Evolutionary conservation across 2,797 vertebrate genomes (phyloP).

Genomic region (Danio albolineatus): DNA sequence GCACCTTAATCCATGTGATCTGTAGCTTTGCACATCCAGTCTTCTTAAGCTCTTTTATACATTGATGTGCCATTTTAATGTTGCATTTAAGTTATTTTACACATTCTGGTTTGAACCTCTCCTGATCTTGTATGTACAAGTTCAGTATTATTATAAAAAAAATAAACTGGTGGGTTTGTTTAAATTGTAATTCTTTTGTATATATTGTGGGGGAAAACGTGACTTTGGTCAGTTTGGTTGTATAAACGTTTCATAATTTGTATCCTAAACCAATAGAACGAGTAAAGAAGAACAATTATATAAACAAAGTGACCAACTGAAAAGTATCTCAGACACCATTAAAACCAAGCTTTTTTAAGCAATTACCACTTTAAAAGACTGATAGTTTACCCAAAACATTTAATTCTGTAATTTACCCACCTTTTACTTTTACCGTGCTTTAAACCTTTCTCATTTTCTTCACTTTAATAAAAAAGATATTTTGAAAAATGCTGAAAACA

Average conservation of each 20-base stretch:
- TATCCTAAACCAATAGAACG: background rate
- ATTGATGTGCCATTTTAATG: conserved; percentile 39
- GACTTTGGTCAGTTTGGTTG: background rate
- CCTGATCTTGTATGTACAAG: conserved; percentile 48
- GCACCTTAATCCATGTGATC: conserved; percentile 45
- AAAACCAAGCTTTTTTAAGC: background rate
- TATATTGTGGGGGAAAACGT: background rate
- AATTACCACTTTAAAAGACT: no score
- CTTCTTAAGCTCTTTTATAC: conserved; percentile 57
- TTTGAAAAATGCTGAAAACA: no score
- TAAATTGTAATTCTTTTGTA: background rate
- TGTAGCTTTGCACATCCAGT: conserved; percentile 47
- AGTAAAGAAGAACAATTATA: background rate
- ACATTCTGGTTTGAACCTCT: conserved; percentile 37
- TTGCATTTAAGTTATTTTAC: conserved; percentile 48
- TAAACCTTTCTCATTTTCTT: no score
- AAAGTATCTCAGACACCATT: background rate
- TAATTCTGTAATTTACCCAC: no score
- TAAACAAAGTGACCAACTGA: background rate
- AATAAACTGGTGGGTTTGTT: conserved; percentile 19
- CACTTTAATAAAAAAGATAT: no score
- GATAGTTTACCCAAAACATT: no score
- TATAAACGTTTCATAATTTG: background rate
- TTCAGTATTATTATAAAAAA: conserved; percentile 61
- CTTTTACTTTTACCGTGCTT: no score